Base-by-base conservation (phyloP, 2,113 vertebrate genomes). In the Macroglossus sobrinus region DNA sequence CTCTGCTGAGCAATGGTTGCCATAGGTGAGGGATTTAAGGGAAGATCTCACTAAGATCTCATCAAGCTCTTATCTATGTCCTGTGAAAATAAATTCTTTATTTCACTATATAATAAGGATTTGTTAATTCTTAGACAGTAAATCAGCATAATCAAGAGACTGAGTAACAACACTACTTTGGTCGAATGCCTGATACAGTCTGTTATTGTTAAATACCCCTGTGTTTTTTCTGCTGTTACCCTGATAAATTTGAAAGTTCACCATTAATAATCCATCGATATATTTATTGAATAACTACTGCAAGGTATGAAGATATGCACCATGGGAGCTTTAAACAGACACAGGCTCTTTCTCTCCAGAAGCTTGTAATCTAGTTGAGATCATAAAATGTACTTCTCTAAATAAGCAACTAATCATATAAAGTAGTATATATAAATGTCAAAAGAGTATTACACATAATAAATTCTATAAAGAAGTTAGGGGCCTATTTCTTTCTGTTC, bases 241-340 rank as follows among this genome's bases (percentile, higher is more conserved):
- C 22, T 94, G 45, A 88, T 43, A 90, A 80, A 76, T 76, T 75
- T 96, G 45, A 95, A 96, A 92, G 63, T 57, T 90, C 19, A 59
- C 18, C 15, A 86, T 61, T 91, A 75, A 50, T 68, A 35, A 2
- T 24, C n/a, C 22, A 84, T 35, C 53, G 35, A 45, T 4, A 43
- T 75, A 71, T 61, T 91, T 89, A 92, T n/a, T 79, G 22, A 94
- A 35, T 40, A 86, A 78, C 22, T 59, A 33, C 47, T 72, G 9
- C 24, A 74, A 84, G 16, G 21, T 63, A 64, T 10, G 35, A 38
- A 97, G 14, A 59, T 90, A 12, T 43, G 33, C 4, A 74, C 11
- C 33, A 78, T 16, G 14, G 21, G 22, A 95, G 13, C n/a, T 22
- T 75, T 85, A 85, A 63, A 5, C 14, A 91, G 45, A 14, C 26